Evolutionary conservation across 2,113 vertebrate species (phyloP).

Genomic region (Rynchops niger): DNA sequence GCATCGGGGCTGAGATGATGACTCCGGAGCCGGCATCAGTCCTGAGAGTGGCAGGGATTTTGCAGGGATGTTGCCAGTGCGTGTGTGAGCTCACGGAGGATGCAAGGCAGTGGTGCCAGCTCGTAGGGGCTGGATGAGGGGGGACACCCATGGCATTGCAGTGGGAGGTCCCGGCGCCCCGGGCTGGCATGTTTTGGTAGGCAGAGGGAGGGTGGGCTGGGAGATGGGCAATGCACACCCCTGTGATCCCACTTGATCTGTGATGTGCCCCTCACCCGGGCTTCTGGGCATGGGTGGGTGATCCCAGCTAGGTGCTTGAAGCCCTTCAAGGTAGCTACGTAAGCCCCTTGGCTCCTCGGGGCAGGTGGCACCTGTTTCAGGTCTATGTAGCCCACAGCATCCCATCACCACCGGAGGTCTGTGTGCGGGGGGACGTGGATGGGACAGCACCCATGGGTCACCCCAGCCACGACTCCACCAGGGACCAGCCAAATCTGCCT

Average conservation of each 20-base stretch:
- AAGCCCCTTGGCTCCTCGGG: not conserved
- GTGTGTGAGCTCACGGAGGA: not conserved
- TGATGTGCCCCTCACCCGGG: not conserved
- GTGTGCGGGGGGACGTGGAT: not conserved
- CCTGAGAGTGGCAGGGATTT: not conserved
- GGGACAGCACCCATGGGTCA: not conserved
- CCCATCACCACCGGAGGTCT: not conserved
- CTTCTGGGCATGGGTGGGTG: not conserved
- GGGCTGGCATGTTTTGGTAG: not conserved
- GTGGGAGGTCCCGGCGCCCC: accelerated
- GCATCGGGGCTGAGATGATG: not conserved
- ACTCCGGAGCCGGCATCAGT: not conserved
- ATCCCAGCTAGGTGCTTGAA: not conserved
- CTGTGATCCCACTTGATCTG: too few relatives aligned
- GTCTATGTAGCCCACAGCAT: not conserved
- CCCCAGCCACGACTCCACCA: accelerated
- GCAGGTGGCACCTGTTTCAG: not conserved
- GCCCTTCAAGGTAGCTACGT: not conserved
- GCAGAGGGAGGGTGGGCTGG: not conserved
- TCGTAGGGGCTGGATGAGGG: not conserved
- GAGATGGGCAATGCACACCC: not conserved
- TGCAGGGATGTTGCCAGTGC: accelerated
- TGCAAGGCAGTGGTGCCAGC: not conserved
- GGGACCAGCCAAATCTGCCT: not conserved
- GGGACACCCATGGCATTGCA: not conserved